Base-by-base conservation (phyloP, 2,888 invertebrate species). In the Nomada fabriciana region DNA sequence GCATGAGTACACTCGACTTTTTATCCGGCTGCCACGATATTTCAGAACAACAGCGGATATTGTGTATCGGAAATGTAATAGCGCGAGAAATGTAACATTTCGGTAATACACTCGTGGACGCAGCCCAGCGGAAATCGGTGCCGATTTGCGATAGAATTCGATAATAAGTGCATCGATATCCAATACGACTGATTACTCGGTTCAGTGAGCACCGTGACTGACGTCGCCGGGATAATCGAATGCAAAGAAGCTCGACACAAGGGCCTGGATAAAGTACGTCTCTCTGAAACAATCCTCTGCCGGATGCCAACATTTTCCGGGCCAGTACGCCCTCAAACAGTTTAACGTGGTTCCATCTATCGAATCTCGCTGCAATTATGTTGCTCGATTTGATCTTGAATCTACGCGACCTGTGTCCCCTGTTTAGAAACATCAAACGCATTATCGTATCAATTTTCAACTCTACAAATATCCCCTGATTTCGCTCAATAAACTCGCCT, bases 221-320 rank as follows among this genome's bases (percentile, higher is more conserved):
- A 84, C 82, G 76, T 72, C 52, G 70, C 20, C n/a, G 65, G 79
- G 75, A 74, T 87, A 84, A 86, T 84, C 71, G 87, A 77, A 77
- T 72, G 73, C 73, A 80, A 77, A 78, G 68, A 57, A 70, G 71
- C 43, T 42, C 63, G 47, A 60, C 61, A 73, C 64, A 76, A 82
- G 65, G 59, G 68, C 72, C 63, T 20, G 72, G 52, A 80, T 80
- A 68, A 80, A 80, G 68, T 73, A 80, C 57, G 29, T 68, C 25
- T 59, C 52, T 20, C 36, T 57, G 73, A 80, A 80, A 80, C 73
- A 80, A 80, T 73, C 52, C 55, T 2, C 43, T 9, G 15, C 25
- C 55, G 63, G 68, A 80, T 80, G 67, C 80, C 81, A 80, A 73
- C 52, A 65, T 72, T 68, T 80, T 80, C 63, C 57, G 36, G 18